Evolutionary conservation across 1,140 invertebrate genomes (phyloP).

Genomic region (Heliconius hewitsoni): DNA sequence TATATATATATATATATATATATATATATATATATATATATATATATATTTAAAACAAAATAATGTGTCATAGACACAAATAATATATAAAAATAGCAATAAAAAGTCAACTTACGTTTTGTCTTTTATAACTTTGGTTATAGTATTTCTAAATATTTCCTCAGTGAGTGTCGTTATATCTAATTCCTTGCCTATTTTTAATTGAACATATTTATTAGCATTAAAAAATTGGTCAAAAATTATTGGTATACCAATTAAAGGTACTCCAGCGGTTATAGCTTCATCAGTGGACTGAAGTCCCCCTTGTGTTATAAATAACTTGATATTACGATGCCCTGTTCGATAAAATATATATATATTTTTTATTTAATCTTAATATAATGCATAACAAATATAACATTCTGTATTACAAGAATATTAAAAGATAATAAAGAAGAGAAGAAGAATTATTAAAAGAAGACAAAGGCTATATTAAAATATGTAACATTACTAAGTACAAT

Average conservation of each 20-base stretch:
- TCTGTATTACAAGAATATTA: too few species aligned
- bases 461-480: too few species aligned
- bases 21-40: too few species aligned
- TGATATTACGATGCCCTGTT: constrained; percentile 50
- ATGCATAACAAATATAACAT: too few species aligned
- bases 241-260: constrained; percentile 34
- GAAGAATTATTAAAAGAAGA: too few species aligned
- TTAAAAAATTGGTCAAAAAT: constrained; percentile 36
- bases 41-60: neutral
- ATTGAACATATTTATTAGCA: constrained; percentile 31
- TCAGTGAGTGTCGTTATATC: constrained; percentile 27
- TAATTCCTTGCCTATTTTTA: constrained; percentile 34
- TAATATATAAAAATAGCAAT: neutral
- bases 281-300: constrained; percentile 62
- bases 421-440: too few species aligned
- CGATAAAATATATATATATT: neutral
- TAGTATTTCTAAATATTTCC: constrained; percentile 22
- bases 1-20: too few species aligned
- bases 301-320: constrained; percentile 55
- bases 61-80: neutral
- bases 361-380: too few species aligned
- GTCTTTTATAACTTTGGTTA: constrained; percentile 22
- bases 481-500: too few species aligned
- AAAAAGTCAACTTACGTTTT: constrained; percentile 24
- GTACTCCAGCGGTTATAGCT: constrained; percentile 32